Evolutionary conservation across 2,888 invertebrate species (phyloP).

Genomic region (Camptogramma bilineatum): DNA sequence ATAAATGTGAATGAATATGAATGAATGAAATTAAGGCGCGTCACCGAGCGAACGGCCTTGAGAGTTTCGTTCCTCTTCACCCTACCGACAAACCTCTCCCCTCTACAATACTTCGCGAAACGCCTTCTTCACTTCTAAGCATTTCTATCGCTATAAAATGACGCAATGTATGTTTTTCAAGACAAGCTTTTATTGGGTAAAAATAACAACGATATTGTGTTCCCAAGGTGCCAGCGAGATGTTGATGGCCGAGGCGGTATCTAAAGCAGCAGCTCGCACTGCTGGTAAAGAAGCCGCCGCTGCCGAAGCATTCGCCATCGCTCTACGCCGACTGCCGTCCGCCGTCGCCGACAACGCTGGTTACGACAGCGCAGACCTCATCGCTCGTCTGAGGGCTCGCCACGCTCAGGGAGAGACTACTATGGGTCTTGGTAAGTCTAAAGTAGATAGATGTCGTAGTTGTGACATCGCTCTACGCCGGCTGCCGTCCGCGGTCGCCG

Average conservation of each 20-base stretch:
- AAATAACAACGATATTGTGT: neutral
- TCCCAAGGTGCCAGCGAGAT: conserved; percentile 94
- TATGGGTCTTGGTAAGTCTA: conserved; percentile 89
- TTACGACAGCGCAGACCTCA: conserved; percentile 97
- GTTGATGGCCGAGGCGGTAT: conserved; percentile 98
- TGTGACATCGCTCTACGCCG: neutral
- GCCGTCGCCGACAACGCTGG: conserved; percentile 99
- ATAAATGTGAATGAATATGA: too few relatives aligned
- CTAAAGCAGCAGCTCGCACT: conserved; percentile 92
- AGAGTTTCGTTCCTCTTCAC: too few relatives aligned
- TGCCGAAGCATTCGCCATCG: conserved; percentile 96
- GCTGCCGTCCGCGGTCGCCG: neutral
- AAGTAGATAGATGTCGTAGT: neutral
- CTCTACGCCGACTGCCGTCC: conserved; percentile 95
- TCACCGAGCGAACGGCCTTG: too few relatives aligned
- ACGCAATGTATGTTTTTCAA: too few relatives aligned
- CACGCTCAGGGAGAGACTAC: conserved; percentile 93
- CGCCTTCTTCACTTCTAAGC: too few relatives aligned
- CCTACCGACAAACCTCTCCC: too few relatives aligned
- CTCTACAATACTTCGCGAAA: too few relatives aligned
- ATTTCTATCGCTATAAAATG: too few relatives aligned
- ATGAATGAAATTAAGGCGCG: too few relatives aligned
- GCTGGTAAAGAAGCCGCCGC: conserved; percentile 99
- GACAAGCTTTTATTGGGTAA: too few relatives aligned
- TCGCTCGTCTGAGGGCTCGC: conserved; percentile 95